Conservation (phyloP, 2,888 invertebrate genomes). For the Dolichomitus sp. region DNA sequence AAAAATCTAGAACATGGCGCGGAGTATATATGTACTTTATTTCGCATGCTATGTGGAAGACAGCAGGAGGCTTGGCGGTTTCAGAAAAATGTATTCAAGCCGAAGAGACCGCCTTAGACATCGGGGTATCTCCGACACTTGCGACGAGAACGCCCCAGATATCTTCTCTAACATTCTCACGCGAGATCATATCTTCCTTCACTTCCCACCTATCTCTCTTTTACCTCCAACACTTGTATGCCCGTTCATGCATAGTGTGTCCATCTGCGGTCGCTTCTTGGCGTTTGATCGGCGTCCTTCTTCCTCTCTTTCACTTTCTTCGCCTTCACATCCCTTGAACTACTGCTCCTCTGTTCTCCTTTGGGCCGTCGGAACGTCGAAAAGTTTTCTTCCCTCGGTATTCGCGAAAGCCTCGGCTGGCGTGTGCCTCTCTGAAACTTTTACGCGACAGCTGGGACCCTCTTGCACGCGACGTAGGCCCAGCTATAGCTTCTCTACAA, state of each 20-base stretch:
- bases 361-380: slow-evolving; percentile 29
- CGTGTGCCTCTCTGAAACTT: slow-evolving; percentile 53
- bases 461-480: slow-evolving; percentile 23
- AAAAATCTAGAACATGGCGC: neutral
- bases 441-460: slow-evolving; percentile 62
- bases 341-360: slow-evolving; percentile 26
- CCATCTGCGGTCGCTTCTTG: slow-evolving; percentile 13
- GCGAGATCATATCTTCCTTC: slow-evolving; percentile 2
- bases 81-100: slow-evolving; percentile 13
- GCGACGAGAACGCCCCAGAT: slow-evolving; percentile 24
- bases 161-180: slow-evolving; percentile 11
- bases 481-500: neutral
- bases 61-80: neutral
- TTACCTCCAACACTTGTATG: neutral
- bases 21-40: neutral
- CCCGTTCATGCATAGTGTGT: neutral
- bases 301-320: neutral
- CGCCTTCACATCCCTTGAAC: slow-evolving; percentile 2
- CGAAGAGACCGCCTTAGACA: neutral
- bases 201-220: neutral
- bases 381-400: slow-evolving; percentile 44
- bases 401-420: slow-evolving; percentile 24
- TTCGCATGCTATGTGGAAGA: neutral
- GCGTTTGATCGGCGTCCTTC: slow-evolving; percentile 49
- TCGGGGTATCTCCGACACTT: slow-evolving; percentile 12